Percentiles rank a stretch among this genome's conserved stretches.
Evolutionary conservation across 2,888 invertebrate species (phyloP).

Genomic region (Leistus spinibarbis): DNA sequence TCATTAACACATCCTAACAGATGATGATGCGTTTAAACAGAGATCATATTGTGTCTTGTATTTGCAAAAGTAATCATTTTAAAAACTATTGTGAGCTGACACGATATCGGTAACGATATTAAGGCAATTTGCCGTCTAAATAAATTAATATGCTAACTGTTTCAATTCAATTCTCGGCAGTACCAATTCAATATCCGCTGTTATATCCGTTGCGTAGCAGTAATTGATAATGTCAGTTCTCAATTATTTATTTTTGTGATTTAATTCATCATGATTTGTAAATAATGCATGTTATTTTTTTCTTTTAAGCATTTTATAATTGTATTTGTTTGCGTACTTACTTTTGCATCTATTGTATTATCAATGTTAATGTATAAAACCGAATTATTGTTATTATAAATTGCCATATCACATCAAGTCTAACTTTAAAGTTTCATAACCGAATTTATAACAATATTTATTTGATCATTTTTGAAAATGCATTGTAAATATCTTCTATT

Average conservation of each 20-base stretch:
- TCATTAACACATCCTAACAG: background rate
- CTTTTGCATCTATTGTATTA: slow-evolving; percentile 4
- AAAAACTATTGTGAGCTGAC: background rate
- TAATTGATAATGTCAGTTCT: background rate
- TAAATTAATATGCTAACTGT: too few relatives aligned
- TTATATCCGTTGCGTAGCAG: too few relatives aligned
- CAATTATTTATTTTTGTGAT: background rate
- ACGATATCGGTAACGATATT: too few relatives aligned
- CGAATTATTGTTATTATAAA: background rate
- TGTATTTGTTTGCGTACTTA: background rate
- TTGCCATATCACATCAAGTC: too few relatives aligned
- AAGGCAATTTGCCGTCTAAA: too few relatives aligned
- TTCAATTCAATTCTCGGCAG: background rate
- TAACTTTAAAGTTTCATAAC: too few relatives aligned
- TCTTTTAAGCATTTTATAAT: background rate
- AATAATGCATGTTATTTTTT: background rate
- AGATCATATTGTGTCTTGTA: background rate
- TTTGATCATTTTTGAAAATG: too few relatives aligned
- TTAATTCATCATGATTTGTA: background rate
- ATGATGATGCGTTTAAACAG: background rate
- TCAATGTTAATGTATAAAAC: background rate
- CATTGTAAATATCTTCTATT: too few relatives aligned
- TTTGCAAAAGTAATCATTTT: background rate
- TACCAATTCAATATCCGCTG: too few relatives aligned
- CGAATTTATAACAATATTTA: too few relatives aligned